A percentile compares a stretch with the other conserved stretches of the same genome.
Evolutionary conservation across 2,797 vertebrate genomes (phyloP).

Genomic region (Acanthiza pusilla): DNA sequence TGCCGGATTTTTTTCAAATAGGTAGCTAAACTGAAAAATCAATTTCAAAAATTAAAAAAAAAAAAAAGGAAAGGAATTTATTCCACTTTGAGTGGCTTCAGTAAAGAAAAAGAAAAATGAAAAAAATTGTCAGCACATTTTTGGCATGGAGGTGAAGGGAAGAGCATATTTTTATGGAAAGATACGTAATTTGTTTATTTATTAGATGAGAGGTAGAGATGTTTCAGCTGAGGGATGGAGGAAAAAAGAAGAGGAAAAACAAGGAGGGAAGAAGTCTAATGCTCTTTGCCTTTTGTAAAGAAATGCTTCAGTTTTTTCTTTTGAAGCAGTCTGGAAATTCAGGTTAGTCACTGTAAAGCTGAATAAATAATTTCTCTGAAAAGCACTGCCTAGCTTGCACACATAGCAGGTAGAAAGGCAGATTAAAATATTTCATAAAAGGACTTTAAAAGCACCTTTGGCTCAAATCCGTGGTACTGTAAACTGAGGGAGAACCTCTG

Average conservation of each 20-base stretch:
- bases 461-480: neutral
- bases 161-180: neutral
- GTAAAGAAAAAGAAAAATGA: neutral
- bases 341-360: conserved; percentile 43
- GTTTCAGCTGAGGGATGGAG: neutral
- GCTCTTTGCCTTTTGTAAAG: neutral
- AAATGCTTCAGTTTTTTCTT: conserved; percentile 1
- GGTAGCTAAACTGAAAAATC: neutral
- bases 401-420: neutral
- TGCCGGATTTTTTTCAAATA: neutral
- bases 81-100: neutral
- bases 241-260: neutral
- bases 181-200: neutral
- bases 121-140: neutral
- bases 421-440: neutral
- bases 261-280: neutral
- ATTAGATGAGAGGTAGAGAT: neutral
- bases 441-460: neutral
- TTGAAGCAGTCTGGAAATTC: conserved; percentile 43
- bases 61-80: neutral
- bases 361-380: conserved; percentile 38
- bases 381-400: neutral
- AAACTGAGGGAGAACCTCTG: neutral
- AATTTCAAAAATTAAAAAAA: neutral
- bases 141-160: neutral